phyloP scores from a whole-genome alignment of 2,797 vertebrate species.

The Trematomus bernacchii region DNA sequence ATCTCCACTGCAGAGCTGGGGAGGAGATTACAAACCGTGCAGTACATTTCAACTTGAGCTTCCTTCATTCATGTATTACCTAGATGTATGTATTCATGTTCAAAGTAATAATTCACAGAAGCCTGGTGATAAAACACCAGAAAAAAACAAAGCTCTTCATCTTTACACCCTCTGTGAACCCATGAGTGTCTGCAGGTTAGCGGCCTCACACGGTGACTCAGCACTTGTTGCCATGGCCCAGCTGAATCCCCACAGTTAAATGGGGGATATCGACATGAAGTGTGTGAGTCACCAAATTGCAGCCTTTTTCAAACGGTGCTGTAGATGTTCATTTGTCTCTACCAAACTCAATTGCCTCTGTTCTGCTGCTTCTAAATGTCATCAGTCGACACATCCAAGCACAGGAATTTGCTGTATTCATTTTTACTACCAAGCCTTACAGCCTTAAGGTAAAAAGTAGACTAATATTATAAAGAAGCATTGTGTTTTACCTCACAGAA shows the following conservation, averaged over 20 bases:
- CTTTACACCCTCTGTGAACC: constrained; percentile 10
- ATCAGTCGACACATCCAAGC: constrained; percentile 32
- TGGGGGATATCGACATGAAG: constrained; percentile 66
- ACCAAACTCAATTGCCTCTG: constrained; percentile 57
- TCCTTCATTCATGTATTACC: constrained; percentile 9
- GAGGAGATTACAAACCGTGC: constrained; percentile 11
- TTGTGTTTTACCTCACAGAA: neutral
- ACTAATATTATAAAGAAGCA: neutral
- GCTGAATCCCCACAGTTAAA: constrained; percentile 65
- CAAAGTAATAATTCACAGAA: neutral
- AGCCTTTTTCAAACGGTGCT: constrained; percentile 59
- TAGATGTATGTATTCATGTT: neutral
- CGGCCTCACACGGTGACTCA: constrained; percentile 49
- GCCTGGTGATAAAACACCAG: neutral
- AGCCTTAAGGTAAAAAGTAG: neutral
- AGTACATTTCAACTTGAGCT: neutral
- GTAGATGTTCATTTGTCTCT: constrained; percentile 69
- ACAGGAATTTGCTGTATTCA: constrained; percentile 1
- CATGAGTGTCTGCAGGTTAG: constrained; percentile 40
- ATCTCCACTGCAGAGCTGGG: constrained; percentile 18
- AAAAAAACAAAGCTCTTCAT: neutral
- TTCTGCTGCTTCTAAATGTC: constrained; percentile 67
- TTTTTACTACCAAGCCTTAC: constrained; percentile 10
- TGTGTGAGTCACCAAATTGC: constrained; percentile 75
- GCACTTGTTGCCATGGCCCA: constrained; percentile 65